These are phyloP conservation scores for Diachasmimorpha longicaudata DNA, from an alignment of 1,140 invertebrate species.

Conservation along the genomic window DNA sequence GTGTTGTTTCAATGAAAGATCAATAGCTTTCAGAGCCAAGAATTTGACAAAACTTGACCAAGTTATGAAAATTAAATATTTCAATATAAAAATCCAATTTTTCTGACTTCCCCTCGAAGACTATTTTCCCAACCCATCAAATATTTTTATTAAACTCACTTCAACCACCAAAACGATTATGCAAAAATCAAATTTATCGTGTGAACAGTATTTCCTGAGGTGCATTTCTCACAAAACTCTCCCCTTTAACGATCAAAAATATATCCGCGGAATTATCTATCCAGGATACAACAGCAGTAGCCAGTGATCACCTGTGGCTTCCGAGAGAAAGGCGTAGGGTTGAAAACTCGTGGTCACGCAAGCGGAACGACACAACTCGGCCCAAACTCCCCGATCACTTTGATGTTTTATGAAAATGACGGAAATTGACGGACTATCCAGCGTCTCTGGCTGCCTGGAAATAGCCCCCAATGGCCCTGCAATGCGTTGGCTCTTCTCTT, in stretches of 20 bases:
- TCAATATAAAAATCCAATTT: no score
- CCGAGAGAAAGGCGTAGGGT: slow-evolving; percentile 14
- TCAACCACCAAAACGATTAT: background rate
- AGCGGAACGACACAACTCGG: slow-evolving; percentile 21
- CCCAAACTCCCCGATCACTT: slow-evolving; percentile 16
- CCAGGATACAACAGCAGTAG: background rate
- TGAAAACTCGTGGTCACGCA: slow-evolving; percentile 22
- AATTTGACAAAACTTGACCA: no score
- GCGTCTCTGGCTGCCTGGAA: background rate
- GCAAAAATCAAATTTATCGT: background rate
- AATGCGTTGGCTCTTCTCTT: background rate
- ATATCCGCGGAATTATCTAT: background rate
- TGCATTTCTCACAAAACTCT: background rate
- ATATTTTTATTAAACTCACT: background rate
- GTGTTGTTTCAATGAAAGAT: no score
- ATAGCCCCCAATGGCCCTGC: background rate
- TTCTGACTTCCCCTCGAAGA: background rate
- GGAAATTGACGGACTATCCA: slow-evolving; percentile 18
- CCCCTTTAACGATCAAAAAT: background rate
- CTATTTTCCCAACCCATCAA: background rate
- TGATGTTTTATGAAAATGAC: slow-evolving; percentile 30
- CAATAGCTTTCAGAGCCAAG: no score
- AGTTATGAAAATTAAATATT: no score
- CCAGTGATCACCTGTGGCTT: background rate
- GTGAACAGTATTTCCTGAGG: background rate